Percentiles rank a stretch among this genome's conserved stretches.
These are phyloP conservation scores for Podarcis raffonei DNA, from an alignment of 2,113 vertebrate genomes.

Conservation along the genomic window DNA sequence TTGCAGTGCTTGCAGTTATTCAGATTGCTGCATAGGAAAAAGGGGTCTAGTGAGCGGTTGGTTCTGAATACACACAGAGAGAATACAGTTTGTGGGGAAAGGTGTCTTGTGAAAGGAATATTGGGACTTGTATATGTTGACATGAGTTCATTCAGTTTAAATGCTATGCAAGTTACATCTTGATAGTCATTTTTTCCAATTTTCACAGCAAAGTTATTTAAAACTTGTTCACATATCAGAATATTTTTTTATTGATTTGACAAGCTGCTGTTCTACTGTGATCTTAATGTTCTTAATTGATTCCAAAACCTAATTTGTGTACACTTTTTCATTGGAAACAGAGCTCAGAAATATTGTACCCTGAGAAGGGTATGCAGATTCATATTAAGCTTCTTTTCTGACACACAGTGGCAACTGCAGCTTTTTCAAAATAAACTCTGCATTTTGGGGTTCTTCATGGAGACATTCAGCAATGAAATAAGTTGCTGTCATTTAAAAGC, in stretches of 20 bases:
- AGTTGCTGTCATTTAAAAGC: neutral
- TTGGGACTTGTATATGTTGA: slow-evolving; percentile 15
- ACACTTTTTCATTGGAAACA: slow-evolving; percentile 1
- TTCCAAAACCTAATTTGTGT: neutral
- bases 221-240: slow-evolving; percentile 23
- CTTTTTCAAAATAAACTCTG: neutral
- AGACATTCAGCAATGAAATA: neutral
- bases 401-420: neutral
- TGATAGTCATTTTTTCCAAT: slow-evolving; percentile 38
- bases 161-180: slow-evolving; percentile 34
- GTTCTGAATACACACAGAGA: slow-evolving; percentile 20
- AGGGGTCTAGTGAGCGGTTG: slow-evolving; percentile 33
- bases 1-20: slow-evolving; percentile 47
- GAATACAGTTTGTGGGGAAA: slow-evolving; percentile 14
- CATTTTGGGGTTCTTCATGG: neutral
- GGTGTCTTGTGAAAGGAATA: slow-evolving; percentile 40
- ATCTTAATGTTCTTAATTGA: neutral
- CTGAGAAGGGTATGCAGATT: neutral
- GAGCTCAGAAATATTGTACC: neutral
- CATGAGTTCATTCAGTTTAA: slow-evolving; percentile 43
- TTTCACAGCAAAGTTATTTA: slow-evolving; percentile 6
- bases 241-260: neutral
- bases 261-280: slow-evolving; percentile 13
- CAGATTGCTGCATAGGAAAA: slow-evolving; percentile 27
- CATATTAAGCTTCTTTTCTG: neutral